Evolutionary conservation across 2,797 vertebrate genomes (phyloP).

Genomic region (Buceros bicornis): DNA sequence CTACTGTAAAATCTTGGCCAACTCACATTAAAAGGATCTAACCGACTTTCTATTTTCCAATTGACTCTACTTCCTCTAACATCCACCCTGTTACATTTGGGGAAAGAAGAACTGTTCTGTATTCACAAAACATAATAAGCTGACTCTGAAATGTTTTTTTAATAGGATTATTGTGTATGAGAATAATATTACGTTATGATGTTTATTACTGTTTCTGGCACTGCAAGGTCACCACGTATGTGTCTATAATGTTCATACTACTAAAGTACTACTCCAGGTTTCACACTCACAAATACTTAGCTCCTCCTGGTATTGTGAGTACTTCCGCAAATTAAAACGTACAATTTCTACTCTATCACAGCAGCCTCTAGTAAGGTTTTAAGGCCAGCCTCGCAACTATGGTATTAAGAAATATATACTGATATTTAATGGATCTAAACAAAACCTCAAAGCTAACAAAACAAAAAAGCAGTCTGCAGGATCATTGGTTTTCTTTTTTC

Average conservation of each 20-base stretch:
- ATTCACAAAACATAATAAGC: not conserved
- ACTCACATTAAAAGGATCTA: not conserved
- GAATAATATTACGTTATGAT: not conserved
- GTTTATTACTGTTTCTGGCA: not conserved
- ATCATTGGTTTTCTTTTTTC: not conserved
- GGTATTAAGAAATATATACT: not conserved
- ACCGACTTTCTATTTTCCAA: not conserved
- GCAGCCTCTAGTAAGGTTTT: not conserved
- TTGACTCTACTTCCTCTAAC: not conserved
- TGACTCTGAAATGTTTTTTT: slow-evolving; percentile 51
- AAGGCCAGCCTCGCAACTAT: not conserved
- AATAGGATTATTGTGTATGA: slow-evolving; percentile 30
- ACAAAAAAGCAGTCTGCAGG: not conserved
- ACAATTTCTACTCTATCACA: not conserved
- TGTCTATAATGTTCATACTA: not conserved
- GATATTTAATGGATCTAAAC: not conserved
- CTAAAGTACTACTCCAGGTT: not conserved
- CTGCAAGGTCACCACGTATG: not conserved
- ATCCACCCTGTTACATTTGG: not conserved
- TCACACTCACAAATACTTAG: not conserved
- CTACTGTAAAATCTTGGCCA: not conserved
- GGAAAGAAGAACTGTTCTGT: not conserved
- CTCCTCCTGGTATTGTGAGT: not conserved
- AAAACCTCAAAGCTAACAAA: not conserved
- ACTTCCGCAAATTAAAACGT: not conserved